phyloP scores from a whole-genome alignment of 2,797 vertebrate genomes.

The Tragopan temminckii region DNA sequence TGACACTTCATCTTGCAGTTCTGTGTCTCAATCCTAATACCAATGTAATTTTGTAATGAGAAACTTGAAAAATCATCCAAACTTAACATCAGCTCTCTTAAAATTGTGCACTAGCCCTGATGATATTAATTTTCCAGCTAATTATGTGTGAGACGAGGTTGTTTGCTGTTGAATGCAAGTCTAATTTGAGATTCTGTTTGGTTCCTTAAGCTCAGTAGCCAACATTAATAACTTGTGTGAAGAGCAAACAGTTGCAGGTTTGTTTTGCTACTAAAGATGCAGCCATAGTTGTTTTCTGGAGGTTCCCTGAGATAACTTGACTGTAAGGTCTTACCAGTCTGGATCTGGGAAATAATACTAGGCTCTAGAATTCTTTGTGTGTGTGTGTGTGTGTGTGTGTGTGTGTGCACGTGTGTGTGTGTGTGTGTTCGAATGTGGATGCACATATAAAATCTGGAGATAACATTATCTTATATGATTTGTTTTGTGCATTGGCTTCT shows the following conservation, averaged over 20 bases:
- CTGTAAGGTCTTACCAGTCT: neutral
- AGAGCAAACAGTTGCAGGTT: neutral
- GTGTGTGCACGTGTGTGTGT: neutral
- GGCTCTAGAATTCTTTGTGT: neutral
- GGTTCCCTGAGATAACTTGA: neutral
- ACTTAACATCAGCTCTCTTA: neutral
- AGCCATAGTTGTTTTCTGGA: neutral
- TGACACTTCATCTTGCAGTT: constrained; percentile 11
- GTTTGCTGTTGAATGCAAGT: neutral
- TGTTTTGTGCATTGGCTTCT: neutral
- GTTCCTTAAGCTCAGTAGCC: neutral
- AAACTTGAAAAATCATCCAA: neutral
- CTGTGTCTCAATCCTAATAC: constrained; percentile 46
- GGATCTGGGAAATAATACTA: neutral
- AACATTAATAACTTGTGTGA: neutral
- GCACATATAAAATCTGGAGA: neutral
- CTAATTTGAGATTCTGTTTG: neutral
- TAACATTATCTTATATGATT: neutral
- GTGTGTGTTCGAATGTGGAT: neutral
- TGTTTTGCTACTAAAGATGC: neutral
- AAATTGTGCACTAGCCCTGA: neutral
- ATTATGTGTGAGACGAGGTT: neutral
- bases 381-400: neutral
- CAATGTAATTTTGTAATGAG: constrained; percentile 2
- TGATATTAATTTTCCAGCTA: neutral